These are phyloP conservation scores for Lepidiolamprologus cunningtoni DNA, from an alignment of 2,113 vertebrate species.

Conservation along the genomic window DNA sequence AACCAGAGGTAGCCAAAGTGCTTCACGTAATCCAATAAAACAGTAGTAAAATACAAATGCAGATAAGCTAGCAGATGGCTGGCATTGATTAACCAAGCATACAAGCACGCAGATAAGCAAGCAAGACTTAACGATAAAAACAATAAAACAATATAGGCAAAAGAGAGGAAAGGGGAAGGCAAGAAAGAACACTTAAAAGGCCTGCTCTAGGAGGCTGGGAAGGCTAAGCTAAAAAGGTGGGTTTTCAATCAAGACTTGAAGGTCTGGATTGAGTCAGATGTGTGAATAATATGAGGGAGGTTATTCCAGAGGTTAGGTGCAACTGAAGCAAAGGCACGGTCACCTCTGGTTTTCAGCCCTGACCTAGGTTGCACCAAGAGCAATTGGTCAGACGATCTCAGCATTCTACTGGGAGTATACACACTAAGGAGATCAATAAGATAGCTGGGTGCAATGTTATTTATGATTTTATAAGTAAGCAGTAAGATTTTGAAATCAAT, in stretches of 20 bases:
- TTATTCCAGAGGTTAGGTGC: background rate
- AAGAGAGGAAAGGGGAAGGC: too few species aligned
- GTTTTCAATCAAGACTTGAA: too few species aligned
- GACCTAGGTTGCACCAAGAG: background rate
- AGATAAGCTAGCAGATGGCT: too few species aligned
- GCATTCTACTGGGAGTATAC: background rate
- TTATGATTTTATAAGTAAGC: background rate
- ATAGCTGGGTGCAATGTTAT: background rate
- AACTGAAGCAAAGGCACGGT: background rate
- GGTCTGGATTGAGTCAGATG: background rate
- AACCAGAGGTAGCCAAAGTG: too few species aligned
- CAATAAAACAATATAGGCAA: too few species aligned
- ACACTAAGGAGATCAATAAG: background rate
- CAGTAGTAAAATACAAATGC: fast-evolving
- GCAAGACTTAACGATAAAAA: too few species aligned
- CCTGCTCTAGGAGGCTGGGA: too few species aligned
- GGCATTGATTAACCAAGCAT: too few species aligned
- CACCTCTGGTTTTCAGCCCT: background rate
- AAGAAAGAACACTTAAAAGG: too few species aligned
- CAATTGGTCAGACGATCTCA: background rate
- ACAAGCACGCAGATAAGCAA: too few species aligned
- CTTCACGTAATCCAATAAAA: too few species aligned
- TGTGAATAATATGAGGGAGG: background rate
- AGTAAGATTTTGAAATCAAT: background rate
- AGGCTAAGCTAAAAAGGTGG: too few species aligned